phyloP scores from a whole-genome alignment of 2,797 vertebrate species.

The Knipowitschia caucasica region DNA sequence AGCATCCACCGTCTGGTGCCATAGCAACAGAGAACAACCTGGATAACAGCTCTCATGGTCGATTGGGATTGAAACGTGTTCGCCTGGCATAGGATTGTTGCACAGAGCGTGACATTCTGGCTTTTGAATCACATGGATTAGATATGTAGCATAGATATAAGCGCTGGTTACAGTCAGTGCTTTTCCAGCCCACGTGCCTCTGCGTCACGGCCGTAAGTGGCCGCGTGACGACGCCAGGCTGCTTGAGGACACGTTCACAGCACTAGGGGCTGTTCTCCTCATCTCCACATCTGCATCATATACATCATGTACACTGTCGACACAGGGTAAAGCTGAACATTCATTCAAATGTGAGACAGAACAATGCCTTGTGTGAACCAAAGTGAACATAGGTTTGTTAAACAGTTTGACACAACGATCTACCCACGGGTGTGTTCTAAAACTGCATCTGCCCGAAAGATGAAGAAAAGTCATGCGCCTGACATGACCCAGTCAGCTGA shows the following conservation, averaged over 20 bases:
- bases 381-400: neutral
- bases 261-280: too few relatives aligned
- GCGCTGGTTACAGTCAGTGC: constrained; percentile 11
- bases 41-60: constrained; percentile 21
- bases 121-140: too few relatives aligned
- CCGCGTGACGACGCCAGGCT: constrained; percentile 50
- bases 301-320: neutral
- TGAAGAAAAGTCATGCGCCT: neutral
- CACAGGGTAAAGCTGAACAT: neutral
- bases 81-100: neutral
- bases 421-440: too few relatives aligned
- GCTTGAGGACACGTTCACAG: constrained; percentile 61
- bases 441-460: neutral
- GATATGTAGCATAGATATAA: too few relatives aligned
- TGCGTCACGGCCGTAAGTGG: constrained; percentile 54
- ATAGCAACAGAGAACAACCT: constrained; percentile 75
- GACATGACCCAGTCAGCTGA: constrained; percentile 18
- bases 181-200: constrained; percentile 46
- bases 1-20: constrained; percentile 72
- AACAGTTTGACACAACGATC: neutral
- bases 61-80: neutral
- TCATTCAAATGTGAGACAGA: neutral
- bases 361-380: neutral
- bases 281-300: too few relatives aligned
- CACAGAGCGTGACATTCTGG: too few relatives aligned